Evolutionary conservation across 2,113 vertebrate genomes (phyloP).

Genomic region (Carettochelys insculpta): DNA sequence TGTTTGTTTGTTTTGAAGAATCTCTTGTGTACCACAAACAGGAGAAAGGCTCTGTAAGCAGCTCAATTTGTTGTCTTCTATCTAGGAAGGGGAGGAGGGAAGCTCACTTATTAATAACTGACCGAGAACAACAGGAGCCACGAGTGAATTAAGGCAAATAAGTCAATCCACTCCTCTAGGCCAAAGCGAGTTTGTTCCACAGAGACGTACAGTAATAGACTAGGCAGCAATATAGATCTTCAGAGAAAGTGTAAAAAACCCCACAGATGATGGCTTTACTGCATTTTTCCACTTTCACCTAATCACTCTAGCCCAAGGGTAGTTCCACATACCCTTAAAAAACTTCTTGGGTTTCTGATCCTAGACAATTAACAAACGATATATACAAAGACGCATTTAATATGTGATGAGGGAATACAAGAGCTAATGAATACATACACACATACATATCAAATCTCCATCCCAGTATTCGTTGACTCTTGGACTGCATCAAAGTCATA

Average conservation of each 20-base stretch:
- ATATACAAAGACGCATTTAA: neutral
- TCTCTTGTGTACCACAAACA: neutral
- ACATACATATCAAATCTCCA: fast-evolving
- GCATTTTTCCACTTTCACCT: neutral
- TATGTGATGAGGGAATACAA: too few relatives aligned
- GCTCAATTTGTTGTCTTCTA: neutral
- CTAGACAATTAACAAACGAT: neutral
- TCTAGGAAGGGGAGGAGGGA: neutral
- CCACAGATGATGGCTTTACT: neutral
- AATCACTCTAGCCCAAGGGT: neutral
- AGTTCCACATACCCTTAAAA: neutral
- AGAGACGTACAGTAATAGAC: neutral
- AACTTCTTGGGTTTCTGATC: neutral
- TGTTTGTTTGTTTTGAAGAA: neutral
- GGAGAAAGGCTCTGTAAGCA: neutral
- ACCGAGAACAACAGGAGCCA: neutral
- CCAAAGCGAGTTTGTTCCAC: neutral
- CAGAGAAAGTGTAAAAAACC: neutral
- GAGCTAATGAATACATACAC: too few relatives aligned
- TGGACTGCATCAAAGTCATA: too few relatives aligned
- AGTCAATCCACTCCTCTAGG: neutral
- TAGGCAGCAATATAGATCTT: neutral
- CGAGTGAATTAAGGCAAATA: neutral
- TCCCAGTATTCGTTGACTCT: constrained; percentile 3
- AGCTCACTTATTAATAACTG: neutral